A percentile compares a stretch with the other conserved stretches of the same genome.
These are phyloP conservation scores for Prorops nasuta DNA, from an alignment of 1,140 invertebrate genomes.

Conservation along the genomic window DNA sequence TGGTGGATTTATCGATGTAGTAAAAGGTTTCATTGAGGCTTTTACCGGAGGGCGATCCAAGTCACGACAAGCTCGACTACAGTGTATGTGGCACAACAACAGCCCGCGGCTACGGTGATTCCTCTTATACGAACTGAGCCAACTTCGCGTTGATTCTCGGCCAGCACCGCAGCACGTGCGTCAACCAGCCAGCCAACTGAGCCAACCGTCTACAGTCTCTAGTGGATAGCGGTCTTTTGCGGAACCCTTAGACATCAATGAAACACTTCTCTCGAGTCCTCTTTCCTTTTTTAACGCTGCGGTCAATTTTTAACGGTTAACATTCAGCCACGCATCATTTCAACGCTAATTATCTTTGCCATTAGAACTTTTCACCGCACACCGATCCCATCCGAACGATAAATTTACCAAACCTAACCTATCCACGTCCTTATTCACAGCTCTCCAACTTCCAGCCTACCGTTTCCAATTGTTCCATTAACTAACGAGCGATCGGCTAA, in stretches of 20 bases:
- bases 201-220: too few relatives aligned
- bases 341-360: too few relatives aligned
- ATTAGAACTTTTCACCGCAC: too few relatives aligned
- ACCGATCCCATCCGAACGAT: too few relatives aligned
- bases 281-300: slow-evolving; percentile 16
- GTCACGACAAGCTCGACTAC: not conserved
- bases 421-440: too few relatives aligned
- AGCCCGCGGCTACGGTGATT: slow-evolving; percentile 21
- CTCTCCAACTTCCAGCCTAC: too few relatives aligned
- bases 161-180: slow-evolving; percentile 23
- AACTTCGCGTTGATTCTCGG: slow-evolving; percentile 22
- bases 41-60: slow-evolving; percentile 13
- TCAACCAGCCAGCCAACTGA: too few relatives aligned
- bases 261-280: slow-evolving; percentile 9
- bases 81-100: slow-evolving; percentile 18
- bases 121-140: slow-evolving; percentile 25
- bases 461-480: too few relatives aligned
- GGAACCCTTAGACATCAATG: slow-evolving; percentile 13
- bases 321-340: too few relatives aligned
- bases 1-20: slow-evolving; percentile 1
- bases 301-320: slow-evolving; percentile 15
- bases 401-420: too few relatives aligned
- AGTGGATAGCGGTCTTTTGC: slow-evolving; percentile 22
- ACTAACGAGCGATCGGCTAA: too few relatives aligned
- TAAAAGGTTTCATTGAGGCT: slow-evolving; percentile 11